Evolutionary conservation across 2,797 vertebrate genomes (phyloP).

Genomic region (Mus spretus): DNA sequence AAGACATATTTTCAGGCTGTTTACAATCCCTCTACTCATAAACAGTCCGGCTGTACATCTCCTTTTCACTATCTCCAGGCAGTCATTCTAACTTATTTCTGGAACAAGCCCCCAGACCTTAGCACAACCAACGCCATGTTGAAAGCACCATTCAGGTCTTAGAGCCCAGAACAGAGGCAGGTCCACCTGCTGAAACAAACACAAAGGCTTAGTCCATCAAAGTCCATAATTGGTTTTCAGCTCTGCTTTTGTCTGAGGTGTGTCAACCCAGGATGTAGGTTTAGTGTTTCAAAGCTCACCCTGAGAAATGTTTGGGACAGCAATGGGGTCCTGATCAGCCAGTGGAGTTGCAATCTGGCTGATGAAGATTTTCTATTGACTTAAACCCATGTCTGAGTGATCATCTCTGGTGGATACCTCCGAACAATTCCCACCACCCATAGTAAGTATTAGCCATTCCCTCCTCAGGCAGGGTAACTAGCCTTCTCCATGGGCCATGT

Average conservation of each 20-base stretch:
- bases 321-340: not conserved
- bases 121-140: not conserved
- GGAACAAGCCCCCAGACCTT: not conserved
- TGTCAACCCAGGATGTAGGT: not conserved
- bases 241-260: too few species aligned
- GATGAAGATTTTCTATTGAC: not conserved
- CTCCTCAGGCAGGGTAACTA: not conserved
- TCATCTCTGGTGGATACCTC: not conserved
- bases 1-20: slow-evolving; percentile 7
- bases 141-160: not conserved
- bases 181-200: not conserved
- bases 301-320: not conserved
- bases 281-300: not conserved
- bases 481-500: not conserved
- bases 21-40: not conserved
- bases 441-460: not conserved
- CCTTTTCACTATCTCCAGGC: not conserved
- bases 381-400: not conserved
- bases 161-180: not conserved
- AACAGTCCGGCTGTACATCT: slow-evolving; percentile 26
- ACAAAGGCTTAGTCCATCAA: not conserved
- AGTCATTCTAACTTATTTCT: slow-evolving; percentile 29
- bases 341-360: not conserved
- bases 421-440: not conserved
- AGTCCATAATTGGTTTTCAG: not conserved